A percentile compares a stretch with the other conserved stretches of the same genome.
Evolutionary conservation across 1,140 invertebrate species (phyloP).

Genomic region (Drosophila bipectinata): DNA sequence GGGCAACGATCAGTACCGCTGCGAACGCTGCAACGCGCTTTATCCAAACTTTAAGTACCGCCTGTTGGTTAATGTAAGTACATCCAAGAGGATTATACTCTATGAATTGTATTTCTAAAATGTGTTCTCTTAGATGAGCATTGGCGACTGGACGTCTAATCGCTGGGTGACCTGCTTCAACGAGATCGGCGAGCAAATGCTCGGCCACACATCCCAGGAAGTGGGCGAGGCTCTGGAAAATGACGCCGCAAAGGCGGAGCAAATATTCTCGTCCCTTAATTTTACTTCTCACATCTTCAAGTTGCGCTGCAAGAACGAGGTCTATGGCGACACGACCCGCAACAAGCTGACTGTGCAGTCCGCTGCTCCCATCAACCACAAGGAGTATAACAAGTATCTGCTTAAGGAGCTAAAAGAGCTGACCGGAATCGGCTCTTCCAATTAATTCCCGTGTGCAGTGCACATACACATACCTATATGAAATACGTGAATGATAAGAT

Average conservation of each 20-base stretch:
- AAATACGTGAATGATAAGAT: slow-evolving; percentile 5
- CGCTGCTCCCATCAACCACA: slow-evolving; percentile 89
- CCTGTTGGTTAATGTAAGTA: slow-evolving; percentile 91
- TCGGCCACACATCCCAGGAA: slow-evolving; percentile 91
- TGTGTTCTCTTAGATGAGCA: slow-evolving; percentile 86
- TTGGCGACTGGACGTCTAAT: slow-evolving; percentile 92
- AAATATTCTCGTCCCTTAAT: slow-evolving; percentile 89
- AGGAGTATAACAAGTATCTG: slow-evolving; percentile 89
- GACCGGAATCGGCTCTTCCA: slow-evolving; percentile 85
- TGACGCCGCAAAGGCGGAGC: slow-evolving; percentile 86
- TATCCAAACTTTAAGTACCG: slow-evolving; percentile 94
- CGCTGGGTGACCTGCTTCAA: slow-evolving; percentile 96
- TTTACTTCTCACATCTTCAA: slow-evolving; percentile 93
- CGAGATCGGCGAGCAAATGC: slow-evolving; percentile 92
- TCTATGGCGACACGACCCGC: slow-evolving; percentile 94
- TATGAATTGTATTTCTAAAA: not conserved
- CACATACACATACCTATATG: slow-evolving; percentile 7
- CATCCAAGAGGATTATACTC: slow-evolving; percentile 57
- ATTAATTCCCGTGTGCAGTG: slow-evolving; percentile 37
- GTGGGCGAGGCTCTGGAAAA: slow-evolving; percentile 89
- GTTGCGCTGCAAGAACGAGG: slow-evolving; percentile 94
- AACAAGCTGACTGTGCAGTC: slow-evolving; percentile 90
- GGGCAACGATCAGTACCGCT: slow-evolving; percentile 94
- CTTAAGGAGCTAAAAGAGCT: slow-evolving; percentile 87
- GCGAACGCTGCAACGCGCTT: slow-evolving; percentile 96